Percentiles rank a stretch among this genome's conserved stretches.
These are phyloP conservation scores for Cercocebus atys DNA, from an alignment of 2,113 vertebrate genomes.

Conservation along the genomic window DNA sequence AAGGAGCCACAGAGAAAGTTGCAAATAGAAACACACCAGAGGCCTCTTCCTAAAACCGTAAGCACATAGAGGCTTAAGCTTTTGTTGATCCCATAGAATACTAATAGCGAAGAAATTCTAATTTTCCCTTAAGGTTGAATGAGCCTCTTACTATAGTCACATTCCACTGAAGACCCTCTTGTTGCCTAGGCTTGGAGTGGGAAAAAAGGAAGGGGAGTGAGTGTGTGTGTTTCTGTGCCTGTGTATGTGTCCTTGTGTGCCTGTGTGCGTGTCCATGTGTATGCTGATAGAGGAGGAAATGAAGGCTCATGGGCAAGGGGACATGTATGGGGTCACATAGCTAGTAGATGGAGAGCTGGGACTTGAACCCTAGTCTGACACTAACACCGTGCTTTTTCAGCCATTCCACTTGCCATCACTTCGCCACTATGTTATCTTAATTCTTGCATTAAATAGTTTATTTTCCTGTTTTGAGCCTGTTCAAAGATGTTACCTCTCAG, in stretches of 20 bases:
- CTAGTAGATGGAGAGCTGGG: background rate
- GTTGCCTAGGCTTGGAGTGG: background rate
- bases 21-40: background rate
- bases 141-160: background rate
- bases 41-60: background rate
- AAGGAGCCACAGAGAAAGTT: slow-evolving; percentile 8
- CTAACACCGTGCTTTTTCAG: background rate
- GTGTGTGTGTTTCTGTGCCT: background rate
- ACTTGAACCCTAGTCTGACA: background rate
- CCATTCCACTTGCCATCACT: background rate
- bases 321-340: background rate
- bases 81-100: slow-evolving; percentile 27
- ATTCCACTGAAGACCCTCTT: background rate
- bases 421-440: background rate
- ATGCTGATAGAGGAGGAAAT: background rate
- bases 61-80: background rate
- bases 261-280: background rate
- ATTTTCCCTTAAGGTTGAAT: background rate
- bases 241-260: background rate
- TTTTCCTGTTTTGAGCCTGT: background rate
- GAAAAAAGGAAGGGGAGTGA: background rate
- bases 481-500: slow-evolving; percentile 12
- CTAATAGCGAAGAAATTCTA: slow-evolving; percentile 31
- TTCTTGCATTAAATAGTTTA: background rate
- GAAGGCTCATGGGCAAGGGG: background rate